Evolutionary conservation across 2,888 invertebrate species (phyloP).

Genomic region (Eumacrocentrus americanus): DNA sequence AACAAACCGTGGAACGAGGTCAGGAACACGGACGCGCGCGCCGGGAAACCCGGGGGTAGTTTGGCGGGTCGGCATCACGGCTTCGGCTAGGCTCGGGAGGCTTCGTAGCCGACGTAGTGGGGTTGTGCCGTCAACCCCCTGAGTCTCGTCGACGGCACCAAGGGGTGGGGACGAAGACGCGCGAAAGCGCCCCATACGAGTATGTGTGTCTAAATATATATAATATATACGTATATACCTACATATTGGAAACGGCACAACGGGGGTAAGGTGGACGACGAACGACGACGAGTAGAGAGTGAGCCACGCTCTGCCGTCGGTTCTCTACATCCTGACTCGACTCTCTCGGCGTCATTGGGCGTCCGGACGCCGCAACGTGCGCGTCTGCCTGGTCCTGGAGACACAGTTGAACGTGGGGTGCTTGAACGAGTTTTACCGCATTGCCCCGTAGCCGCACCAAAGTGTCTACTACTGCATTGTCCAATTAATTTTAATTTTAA

Average conservation of each 20-base stretch:
- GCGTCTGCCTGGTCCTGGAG: conserved; percentile 33
- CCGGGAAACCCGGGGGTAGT: conserved; percentile 27
- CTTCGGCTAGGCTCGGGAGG: conserved; percentile 45
- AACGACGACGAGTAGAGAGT: conserved; percentile 33
- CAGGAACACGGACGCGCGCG: conserved; percentile 46
- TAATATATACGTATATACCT: too few species aligned
- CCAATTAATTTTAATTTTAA: not conserved
- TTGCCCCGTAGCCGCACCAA: not conserved
- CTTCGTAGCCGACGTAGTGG: too few species aligned
- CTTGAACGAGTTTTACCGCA: not conserved
- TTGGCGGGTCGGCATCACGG: conserved; percentile 38
- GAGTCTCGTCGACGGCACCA: too few species aligned
- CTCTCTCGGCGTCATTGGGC: conserved; percentile 51
- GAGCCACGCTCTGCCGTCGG: conserved; percentile 30
- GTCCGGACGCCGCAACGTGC: conserved; percentile 53
- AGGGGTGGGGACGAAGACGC: too few species aligned
- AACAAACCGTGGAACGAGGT: conserved; percentile 55
- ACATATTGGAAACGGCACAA: too few species aligned
- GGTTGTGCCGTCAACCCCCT: too few species aligned
- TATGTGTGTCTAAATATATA: too few species aligned
- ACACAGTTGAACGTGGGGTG: not conserved
- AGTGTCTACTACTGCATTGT: not conserved
- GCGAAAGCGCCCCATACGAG: too few species aligned
- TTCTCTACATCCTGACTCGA: conserved; percentile 21
- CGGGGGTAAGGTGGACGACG: conserved; percentile 22